These are phyloP conservation scores for Macrochelys suwanniensis DNA, from an alignment of 2,797 vertebrate species.

Conservation along the genomic window DNA sequence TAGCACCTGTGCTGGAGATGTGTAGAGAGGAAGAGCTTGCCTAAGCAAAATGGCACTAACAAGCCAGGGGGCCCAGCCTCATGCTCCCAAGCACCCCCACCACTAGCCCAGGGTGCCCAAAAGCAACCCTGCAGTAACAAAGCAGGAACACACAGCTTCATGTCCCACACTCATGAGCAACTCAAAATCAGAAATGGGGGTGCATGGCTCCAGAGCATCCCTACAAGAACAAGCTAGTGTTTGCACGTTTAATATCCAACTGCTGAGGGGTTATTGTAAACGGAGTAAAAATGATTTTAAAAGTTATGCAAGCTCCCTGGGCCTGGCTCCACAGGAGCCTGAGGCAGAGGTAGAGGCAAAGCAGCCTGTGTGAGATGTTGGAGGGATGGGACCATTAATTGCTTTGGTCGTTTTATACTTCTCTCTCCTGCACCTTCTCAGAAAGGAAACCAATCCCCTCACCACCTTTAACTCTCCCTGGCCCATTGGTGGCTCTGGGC, in stretches of 20 bases:
- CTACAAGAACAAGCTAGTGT: neutral
- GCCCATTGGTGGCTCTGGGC: neutral
- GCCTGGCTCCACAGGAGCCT: fast-evolving
- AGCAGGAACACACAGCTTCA: neutral
- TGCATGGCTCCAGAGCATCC: fast-evolving
- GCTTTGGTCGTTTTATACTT: neutral
- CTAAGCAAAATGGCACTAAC: neutral
- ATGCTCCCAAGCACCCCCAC: neutral
- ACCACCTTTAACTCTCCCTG: neutral
- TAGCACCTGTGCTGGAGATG: neutral
- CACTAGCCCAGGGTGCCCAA: neutral
- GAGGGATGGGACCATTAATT: fast-evolving
- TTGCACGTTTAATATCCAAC: neutral
- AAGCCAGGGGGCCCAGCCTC: neutral
- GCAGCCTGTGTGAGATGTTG: neutral
- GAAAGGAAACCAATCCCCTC: neutral
- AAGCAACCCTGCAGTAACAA: neutral
- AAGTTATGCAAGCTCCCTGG: neutral
- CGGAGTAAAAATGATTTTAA: neutral
- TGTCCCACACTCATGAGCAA: neutral
- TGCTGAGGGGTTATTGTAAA: neutral
- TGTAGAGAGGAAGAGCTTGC: neutral
- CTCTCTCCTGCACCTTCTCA: neutral
- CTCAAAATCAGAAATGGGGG: neutral
- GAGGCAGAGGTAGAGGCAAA: fast-evolving